Evolutionary conservation across 1,140 invertebrate genomes (phyloP), one percentile per base, ranked within the genome.

Genomic region (Pogonomyrmex barbatus): DNA sequence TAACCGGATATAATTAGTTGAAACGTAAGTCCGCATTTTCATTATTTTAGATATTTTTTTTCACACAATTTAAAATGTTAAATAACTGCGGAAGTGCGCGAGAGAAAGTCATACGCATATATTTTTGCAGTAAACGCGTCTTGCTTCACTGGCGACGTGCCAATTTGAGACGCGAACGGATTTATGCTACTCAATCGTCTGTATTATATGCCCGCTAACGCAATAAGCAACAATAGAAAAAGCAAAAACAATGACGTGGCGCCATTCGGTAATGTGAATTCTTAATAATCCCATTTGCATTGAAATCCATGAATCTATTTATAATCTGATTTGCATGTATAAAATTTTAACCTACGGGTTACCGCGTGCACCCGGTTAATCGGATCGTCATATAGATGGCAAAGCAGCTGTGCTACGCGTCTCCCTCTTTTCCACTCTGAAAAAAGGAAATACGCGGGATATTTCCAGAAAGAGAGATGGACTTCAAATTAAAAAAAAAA

Each of bases 251-350:
- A 82, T 82, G 65, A 47, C 52, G 30, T 54, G 10, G 68, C 54
- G 42, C 12, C 17, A 47, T 30, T 10, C 24, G 24, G 17, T 60
- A 83, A 30, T 14, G 33, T 14, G 52, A 82, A 58, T 71, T 12
- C 14, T 17, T 82, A 73, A 62, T 73, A 83, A 67, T 47, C 33
- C 45, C 10, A 58, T 83, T 83, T 68, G 63, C 36, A 81, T 81
- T 12, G 24, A 73, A 83, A 83, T 60, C 30, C 39, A 60, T 60
- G 54, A 83, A 83, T 83, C 78, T 82, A 47, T 47, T 82, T 82
- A 82, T 71, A 58, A 71, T 60, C 42, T 73, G n/a, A 83, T 83
- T 83, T 83, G 68, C 68, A 73, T 73, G 33, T n/a, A 83, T 83
- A 73, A 60, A 73, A 73, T 60, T 56, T 60, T 73, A 60, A 73